Evolutionary conservation across 2,888 invertebrate genomes (phyloP), one percentile per base, ranked within the genome.

Genomic region (Orchestes rusci): DNA sequence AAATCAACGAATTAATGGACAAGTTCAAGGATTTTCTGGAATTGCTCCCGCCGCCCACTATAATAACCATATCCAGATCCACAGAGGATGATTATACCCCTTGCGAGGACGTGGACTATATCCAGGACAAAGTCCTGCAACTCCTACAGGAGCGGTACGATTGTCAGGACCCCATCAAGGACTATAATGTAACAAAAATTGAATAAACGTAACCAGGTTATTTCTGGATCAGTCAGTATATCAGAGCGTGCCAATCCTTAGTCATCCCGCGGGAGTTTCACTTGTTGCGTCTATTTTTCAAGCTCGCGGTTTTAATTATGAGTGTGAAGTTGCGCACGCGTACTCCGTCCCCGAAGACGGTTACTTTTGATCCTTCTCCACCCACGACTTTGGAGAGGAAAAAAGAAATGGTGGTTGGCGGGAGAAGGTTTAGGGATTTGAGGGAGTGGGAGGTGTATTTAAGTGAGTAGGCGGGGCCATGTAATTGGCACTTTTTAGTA

Each of bases 31-130:
- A 70, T 13, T 68, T 89, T 59, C 63, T 86, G 54, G 65, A 72
- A 39, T 61, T 69, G 38, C 59, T 81, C n/a, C 77, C 83, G 1
- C 70, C 74, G 3, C 85, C 86, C 2, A 80, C 81, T 1, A 65
- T 85, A 17, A 73, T 92, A 31, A 92, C 92, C 0, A 76, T 93
- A 35, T 82, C 92, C 0, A 74, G 91, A 58, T 93, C 92, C 0
- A 83, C 87, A 36, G 79, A 81, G 30, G 93, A 94, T 61, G 91
- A 90, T 52, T 94, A 93, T 62, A 92, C 92, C 58, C 93, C 93
- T 0, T 70, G 76, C 13, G 77, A 85, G 61, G 84, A 87, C 67
- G 91, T 93, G 20, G 84, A 89, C 43, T 68, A 71, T 33, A 90
- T 93, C 50, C 87, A 92, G 64, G 70, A 74, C 7, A 70, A 73